Base-by-base conservation (phyloP, 2,888 invertebrate species). In the Philaethria dido region DNA sequence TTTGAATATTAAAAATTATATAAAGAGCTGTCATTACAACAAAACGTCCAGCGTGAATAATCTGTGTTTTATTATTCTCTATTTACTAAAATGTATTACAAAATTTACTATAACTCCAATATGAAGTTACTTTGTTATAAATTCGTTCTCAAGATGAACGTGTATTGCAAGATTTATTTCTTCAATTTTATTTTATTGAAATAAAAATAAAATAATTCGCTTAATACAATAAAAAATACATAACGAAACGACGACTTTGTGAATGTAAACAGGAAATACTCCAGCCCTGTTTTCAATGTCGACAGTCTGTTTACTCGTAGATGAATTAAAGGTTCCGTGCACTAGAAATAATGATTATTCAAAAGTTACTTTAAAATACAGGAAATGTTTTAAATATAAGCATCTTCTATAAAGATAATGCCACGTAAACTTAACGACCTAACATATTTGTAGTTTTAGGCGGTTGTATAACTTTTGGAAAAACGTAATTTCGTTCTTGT, bases 221-320 rank as follows among this genome's bases (percentile, higher is more conserved):
- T n/a, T 4, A 14, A 50, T 36, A 22, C 22, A 22, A 62, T 50
- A 62, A 22, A 16, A 48, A 42, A 44, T 63, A 44, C 25, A 52
- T 52, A 44, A 44, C 42, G 22, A 22, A 50, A 50, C 6, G 14
- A 48, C 22, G 11, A 16, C 57, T 42, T 71, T 73, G 71, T 62
- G 67, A 67, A 67, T 62, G 54, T 64, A 68, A 69, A 66, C 73
- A 73, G 72, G 71, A 70, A 73, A 68, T 73, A 68, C 48, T 61
- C 45, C 63, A 70, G 66, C 67, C 61, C 63, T 62, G 68, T 66
- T 54, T 52, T 57, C 65, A 69, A 70, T 71, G 70, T 36, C 65
- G 64, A 60, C 65, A 18, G 59, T 59, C 45, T 16, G 25, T 68
- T 59, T 63, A 62, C 39, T 33, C 20, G 55, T 48, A 29, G 50